Evolutionary conservation across 30 jellyfish, hydroid and myxozoan species (phyloP), one percentile per base, ranked within the genome.

Genomic region (Hydractinia echinata): DNA sequence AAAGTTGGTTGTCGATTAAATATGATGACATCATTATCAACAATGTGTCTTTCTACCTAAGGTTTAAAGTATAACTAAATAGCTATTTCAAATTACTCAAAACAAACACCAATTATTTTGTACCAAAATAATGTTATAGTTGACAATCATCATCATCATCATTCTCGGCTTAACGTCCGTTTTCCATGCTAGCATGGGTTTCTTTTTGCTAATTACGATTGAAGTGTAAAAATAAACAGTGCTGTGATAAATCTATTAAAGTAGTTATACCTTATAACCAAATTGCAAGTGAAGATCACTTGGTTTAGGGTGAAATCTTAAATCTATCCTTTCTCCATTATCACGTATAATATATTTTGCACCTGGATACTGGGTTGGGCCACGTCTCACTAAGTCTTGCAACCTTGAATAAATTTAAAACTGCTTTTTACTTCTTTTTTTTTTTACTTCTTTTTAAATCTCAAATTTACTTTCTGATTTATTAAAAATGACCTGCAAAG

Each of bases 331-430:
- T 66, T 95, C 99, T 49, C 96, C 96, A 58, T 86, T 95, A 81
- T 95, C 97, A 14, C 99, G 94, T 53, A 95, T 89, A 73, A 95
- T 95, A 82, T 95, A 95, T 73, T 95, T 95, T 3, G 99, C 99
- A 15, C 99, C 99, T 7, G 99, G 99, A 82, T 95, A 95, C 67
- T 95, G 99, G 13, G 97, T 89, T n/a, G 99, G 99, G 53, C 99
- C 99, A 76, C 97, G 86, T 39, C 95, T 67, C 51, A 95, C 99
- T 39, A 88, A 88, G 73, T 88, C 95, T 79, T 95, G 99, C 15
- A 95, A 83, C 69, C 97, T 94, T 58, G 69, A 58, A 58, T 13
- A 58, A 58, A 58, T 58, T 58, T 1, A 58, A 58, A 13, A 58
- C 15, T 58, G 19, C 69, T 58, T 11, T 11, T 13, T 58, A 58